Base-by-base conservation (phyloP, 1,140 invertebrate species). In the Drosophila willistoni region DNA sequence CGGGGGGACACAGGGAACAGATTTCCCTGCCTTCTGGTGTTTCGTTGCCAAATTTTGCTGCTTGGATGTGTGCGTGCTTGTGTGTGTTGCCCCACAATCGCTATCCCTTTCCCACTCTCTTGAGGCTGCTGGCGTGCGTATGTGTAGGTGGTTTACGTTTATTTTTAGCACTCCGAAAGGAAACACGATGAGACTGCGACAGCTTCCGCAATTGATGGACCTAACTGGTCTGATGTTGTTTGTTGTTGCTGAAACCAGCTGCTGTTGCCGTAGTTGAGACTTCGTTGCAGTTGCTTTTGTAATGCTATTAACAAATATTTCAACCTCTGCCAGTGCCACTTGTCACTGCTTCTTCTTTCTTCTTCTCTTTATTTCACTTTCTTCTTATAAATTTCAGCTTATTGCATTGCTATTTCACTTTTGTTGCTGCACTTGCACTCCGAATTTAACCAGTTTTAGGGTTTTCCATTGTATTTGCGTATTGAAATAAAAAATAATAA, bases 91-190 rank as follows among this genome's bases (percentile, higher is more conserved):
- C 9, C 14, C 9, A 10, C 17, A 22, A 10, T 51, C 44, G 17
- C 44, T 19, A 9, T 51, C 17, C 19, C 17, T 51, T 10, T 51
- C 44, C n/a, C 14, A 5, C 14, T 19, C 44, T 19, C 44, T 51
- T 7, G 17, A 2, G 4, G 34, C 1, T 13, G 36, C 12, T 39
- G 36, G 36, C 10, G 6, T 59, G 33, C 34, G 56, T 59, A 34
- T 17, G 55, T 33, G 56, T 59, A 59, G 56, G 56, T 59, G 56
- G 56, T 59, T 59, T 59, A 59, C 56, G 34, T 34, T 36, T 59
- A 59, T 59, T 59, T 59, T 59, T 59, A 59, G 56, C 56, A 39
- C 56, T 59, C 14, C 34, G 33, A 59, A 51, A 19, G 33, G 14
- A 59, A 59, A 36, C 33, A 36, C 56, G 56, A 59, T 51, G 56